These are phyloP conservation scores for Drosophila villosipedis DNA, from an alignment of 2,888 invertebrate species.

Conservation along the genomic window DNA sequence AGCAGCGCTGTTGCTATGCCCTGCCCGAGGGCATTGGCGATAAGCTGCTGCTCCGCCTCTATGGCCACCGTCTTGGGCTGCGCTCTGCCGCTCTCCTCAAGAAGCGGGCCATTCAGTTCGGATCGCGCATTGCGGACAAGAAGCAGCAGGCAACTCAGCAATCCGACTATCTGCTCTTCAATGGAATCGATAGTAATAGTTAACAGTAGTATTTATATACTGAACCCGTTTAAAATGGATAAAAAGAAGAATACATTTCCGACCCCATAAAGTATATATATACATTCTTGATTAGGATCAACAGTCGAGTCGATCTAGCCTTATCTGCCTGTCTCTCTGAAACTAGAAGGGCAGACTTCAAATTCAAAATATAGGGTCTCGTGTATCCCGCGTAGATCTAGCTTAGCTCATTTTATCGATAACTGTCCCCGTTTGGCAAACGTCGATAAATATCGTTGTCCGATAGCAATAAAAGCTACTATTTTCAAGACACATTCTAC, in stretches of 20 bases:
- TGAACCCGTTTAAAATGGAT: not conserved
- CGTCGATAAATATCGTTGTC: not conserved
- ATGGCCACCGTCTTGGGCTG: conserved; percentile 90
- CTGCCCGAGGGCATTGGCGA: conserved; percentile 94
- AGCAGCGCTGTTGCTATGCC: conserved; percentile 86
- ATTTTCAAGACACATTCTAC: not conserved
- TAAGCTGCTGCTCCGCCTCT: conserved; percentile 93
- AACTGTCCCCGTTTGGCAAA: not conserved
- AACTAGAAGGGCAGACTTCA: no score
- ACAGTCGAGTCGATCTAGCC: not conserved
- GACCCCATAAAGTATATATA: not conserved
- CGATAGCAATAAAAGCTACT: not conserved
- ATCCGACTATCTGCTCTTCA: conserved; percentile 85
- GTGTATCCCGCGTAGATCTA: no score
- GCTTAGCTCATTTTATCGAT: not conserved
- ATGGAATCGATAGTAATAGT: not conserved
- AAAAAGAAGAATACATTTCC: not conserved
- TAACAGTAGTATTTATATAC: not conserved
- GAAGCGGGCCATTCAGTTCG: conserved; percentile 98
- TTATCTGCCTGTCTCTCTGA: no score
- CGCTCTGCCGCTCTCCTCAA: conserved; percentile 89
- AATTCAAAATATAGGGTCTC: no score
- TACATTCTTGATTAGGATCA: not conserved
- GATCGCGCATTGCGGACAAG: conserved; percentile 96
- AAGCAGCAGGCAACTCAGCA: conserved; percentile 94